Evolutionary conservation across 2,888 invertebrate species (phyloP).

Genomic region (Gymnoscelis rufifasciata): DNA sequence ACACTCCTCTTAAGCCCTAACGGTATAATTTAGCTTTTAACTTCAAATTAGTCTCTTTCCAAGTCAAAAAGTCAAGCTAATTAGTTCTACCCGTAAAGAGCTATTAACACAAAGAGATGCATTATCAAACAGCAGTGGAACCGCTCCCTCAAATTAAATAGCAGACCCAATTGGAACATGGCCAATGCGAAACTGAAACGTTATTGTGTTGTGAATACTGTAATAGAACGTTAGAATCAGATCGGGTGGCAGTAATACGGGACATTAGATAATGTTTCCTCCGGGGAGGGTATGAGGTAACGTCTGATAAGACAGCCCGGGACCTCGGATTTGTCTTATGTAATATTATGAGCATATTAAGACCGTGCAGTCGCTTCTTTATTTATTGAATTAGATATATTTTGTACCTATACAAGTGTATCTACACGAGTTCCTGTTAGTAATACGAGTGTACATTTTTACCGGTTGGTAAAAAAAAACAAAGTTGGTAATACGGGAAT

Average conservation of each 20-base stretch:
- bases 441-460: too few relatives aligned
- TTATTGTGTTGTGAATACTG: constrained; percentile 52
- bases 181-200: constrained; percentile 44
- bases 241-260: constrained; percentile 51
- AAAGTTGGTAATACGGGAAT: too few relatives aligned
- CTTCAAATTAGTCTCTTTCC: too few relatives aligned
- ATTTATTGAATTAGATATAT: constrained; percentile 22
- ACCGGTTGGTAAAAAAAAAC: too few relatives aligned
- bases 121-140: constrained; percentile 13
- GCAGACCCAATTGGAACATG: constrained; percentile 28
- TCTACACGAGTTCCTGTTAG: too few relatives aligned
- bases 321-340: constrained; percentile 57
- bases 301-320: constrained; percentile 49
- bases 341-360: constrained; percentile 36
- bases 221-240: constrained; percentile 49
- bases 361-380: constrained; percentile 38
- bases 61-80: background rate
- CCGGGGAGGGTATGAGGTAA: constrained; percentile 44
- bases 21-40: too few relatives aligned
- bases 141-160: constrained; percentile 23
- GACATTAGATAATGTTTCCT: constrained; percentile 58
- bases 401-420: too few relatives aligned
- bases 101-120: constrained; percentile 17
- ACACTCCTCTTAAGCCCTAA: too few relatives aligned
- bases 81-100: constrained; percentile 8